Conservation (phyloP, 2,888 invertebrate species). For the Brachypalpus laphriformis region DNA sequence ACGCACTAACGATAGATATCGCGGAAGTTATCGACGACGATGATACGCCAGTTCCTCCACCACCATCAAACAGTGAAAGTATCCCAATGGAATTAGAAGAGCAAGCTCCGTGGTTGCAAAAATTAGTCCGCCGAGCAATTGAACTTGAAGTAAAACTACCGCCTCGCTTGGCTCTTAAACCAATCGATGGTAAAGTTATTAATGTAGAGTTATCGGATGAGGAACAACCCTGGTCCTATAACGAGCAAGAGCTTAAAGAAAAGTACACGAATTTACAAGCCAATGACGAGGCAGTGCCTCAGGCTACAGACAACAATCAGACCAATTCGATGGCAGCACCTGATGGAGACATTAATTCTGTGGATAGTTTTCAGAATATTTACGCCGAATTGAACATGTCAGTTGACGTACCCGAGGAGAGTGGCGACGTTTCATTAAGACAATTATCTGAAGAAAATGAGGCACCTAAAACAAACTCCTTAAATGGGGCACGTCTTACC, state of each 20-base stretch:
- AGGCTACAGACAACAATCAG: too few relatives aligned
- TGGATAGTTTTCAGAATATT: conserved; percentile 10
- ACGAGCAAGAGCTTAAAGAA: not conserved
- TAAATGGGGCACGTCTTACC: not conserved
- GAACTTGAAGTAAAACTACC: conserved; percentile 37
- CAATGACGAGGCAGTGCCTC: not conserved
- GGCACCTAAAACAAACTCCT: not conserved
- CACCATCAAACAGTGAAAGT: too few relatives aligned
- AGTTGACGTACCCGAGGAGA: not conserved
- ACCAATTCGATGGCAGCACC: not conserved
- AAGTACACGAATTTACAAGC: too few relatives aligned
- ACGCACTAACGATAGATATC: not conserved
- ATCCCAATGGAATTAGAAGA: conserved; percentile 1
- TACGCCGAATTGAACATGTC: too few relatives aligned
- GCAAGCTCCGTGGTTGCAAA: conserved; percentile 18
- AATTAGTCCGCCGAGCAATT: conserved; percentile 17
- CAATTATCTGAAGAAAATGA: not conserved
- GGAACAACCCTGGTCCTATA: conserved; percentile 3
- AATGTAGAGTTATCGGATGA: conserved; percentile 36
- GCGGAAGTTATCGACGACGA: not conserved
- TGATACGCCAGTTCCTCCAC: too few relatives aligned
- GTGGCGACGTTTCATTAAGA: not conserved
- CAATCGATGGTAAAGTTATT: not conserved
- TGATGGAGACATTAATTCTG: too few relatives aligned
- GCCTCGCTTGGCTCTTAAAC: not conserved